phyloP scores from a whole-genome alignment of 2,113 vertebrate genomes.

The Chaetura pelagica region DNA sequence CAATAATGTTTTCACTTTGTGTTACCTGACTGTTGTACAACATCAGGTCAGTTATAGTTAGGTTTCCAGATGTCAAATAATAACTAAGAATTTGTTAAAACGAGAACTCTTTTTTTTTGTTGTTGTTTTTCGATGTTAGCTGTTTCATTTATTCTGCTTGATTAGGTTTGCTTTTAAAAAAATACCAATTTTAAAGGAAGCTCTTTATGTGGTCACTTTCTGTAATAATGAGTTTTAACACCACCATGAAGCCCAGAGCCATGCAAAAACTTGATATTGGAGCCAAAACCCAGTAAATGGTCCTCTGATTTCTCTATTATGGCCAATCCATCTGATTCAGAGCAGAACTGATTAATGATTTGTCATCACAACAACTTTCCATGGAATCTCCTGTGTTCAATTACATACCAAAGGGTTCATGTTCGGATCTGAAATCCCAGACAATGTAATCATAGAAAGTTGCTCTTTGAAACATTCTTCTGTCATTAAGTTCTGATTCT shows the following conservation, averaged over 20 bases:
- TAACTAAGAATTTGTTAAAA: neutral
- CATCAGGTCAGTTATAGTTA: neutral
- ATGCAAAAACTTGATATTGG: neutral
- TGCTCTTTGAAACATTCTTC: neutral
- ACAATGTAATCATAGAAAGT: neutral
- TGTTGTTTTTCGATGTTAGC: neutral
- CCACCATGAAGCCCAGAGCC: neutral
- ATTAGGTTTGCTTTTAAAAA: neutral
- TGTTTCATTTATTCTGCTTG: neutral
- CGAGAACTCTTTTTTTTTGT: neutral
- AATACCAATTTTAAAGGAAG: neutral
- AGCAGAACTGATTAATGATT: neutral
- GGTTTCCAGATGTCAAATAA: neutral
- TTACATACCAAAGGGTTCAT: neutral
- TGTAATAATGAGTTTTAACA: neutral
- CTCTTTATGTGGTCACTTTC: neutral
- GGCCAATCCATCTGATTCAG: neutral
- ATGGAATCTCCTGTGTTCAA: neutral
- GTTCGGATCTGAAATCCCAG: neutral
- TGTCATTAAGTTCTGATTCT: neutral
- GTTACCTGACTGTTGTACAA: neutral
- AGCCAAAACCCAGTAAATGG: neutral
- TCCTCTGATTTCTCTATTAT: neutral
- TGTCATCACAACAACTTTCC: neutral
- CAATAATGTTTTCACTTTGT: constrained; percentile 40